phyloP scores from a whole-genome alignment of 2,888 invertebrate genomes.

The Polyommatus icarus region DNA sequence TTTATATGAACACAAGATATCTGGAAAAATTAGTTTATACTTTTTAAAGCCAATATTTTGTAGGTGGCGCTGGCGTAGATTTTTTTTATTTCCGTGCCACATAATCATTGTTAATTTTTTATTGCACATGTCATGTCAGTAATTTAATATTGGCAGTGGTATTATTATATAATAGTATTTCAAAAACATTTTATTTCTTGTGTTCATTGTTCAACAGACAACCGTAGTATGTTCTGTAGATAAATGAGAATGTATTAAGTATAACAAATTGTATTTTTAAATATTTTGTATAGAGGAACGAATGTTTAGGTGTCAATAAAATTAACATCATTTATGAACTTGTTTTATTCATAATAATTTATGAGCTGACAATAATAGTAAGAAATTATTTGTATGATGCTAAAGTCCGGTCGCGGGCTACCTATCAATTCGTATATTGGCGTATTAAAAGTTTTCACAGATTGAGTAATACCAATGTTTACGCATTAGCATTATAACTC shows the following conservation, averaged over 20 bases:
- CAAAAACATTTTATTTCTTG: not conserved
- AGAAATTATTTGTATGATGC: no score
- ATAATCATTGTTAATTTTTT: no score
- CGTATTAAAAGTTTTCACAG: no score
- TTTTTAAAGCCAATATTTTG: not conserved
- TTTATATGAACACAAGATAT: not conserved
- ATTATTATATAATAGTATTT: no score
- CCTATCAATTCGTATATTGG: no score
- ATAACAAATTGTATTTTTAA: conserved; percentile 50
- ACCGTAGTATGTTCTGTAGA: conserved; percentile 41
- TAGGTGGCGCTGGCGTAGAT: no score
- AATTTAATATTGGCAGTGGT: no score
- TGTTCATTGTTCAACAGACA: conserved; percentile 44
- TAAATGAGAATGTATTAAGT: conserved; percentile 39
- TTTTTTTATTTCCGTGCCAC: no score
- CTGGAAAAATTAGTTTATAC: not conserved
- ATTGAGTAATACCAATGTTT: no score
- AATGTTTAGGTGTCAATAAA: conserved; percentile 60
- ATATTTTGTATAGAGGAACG: conserved; percentile 66
- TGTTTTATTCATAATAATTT: conserved; percentile 43
- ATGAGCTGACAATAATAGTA: not conserved
- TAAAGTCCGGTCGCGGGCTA: no score
- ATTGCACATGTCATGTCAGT: no score
- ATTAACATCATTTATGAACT: conserved; percentile 47
- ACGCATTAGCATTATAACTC: no score